These are phyloP conservation scores for Stratiomys singularior DNA, from an alignment of 2,888 invertebrate genomes.

Conservation along the genomic window DNA sequence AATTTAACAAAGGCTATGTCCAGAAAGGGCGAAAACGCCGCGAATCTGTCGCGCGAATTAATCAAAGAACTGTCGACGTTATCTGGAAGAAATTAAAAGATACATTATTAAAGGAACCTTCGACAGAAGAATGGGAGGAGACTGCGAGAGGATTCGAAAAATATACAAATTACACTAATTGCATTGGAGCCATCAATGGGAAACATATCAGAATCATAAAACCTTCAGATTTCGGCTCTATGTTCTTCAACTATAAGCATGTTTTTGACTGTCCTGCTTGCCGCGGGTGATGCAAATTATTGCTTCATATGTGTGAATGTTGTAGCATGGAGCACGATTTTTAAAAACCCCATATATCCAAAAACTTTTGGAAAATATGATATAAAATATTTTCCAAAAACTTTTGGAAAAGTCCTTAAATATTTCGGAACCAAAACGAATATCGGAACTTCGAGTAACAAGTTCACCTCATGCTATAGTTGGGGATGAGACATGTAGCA, in stretches of 20 bases:
- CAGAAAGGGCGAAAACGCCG: no score
- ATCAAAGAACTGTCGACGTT: constrained; percentile 3
- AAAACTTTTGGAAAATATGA: constrained; percentile 4
- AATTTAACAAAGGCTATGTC: no score
- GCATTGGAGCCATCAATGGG: constrained; percentile 3
- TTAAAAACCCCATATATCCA: constrained; percentile 1
- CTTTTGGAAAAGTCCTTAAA: neutral
- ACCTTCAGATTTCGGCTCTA: constrained; percentile 1
- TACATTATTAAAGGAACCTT: constrained; percentile 1
- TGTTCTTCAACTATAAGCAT: constrained; percentile 18
- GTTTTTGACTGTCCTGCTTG: constrained; percentile 13
- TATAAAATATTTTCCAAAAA: constrained; percentile 1
- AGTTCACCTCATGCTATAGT: constrained; percentile 7
- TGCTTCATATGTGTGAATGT: constrained; percentile 10
- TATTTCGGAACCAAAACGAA: constrained; percentile 3
- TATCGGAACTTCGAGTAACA: neutral
- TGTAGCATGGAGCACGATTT: neutral
- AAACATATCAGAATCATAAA: constrained; percentile 1
- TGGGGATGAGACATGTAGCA: neutral
- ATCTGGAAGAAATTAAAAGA: neutral
- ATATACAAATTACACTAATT: neutral
- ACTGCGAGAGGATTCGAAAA: constrained; percentile 18
- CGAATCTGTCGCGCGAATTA: neutral
- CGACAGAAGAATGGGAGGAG: neutral
- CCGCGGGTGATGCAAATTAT: constrained; percentile 15